phyloP scores from a whole-genome alignment of 2,797 vertebrate genomes.

The Xerus rutilus region DNA sequence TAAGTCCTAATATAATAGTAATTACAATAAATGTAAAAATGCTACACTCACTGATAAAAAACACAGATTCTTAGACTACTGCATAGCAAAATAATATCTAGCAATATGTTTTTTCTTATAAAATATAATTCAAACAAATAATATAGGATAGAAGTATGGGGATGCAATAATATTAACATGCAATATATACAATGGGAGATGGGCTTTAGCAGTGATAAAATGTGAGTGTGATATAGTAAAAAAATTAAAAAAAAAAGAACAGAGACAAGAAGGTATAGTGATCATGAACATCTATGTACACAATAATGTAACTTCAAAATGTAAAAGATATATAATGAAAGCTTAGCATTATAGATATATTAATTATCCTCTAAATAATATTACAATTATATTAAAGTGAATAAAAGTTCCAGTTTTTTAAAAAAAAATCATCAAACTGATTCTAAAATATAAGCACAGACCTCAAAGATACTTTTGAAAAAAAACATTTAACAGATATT shows the following conservation, averaged over 20 bases:
- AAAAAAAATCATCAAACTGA: background rate
- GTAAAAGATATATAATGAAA: background rate
- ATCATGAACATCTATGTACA: background rate
- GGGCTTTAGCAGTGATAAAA: background rate
- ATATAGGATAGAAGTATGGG: background rate
- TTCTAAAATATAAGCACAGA: background rate
- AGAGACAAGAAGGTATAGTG: background rate
- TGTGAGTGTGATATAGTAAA: background rate
- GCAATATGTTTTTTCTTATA: background rate
- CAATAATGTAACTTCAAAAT: background rate
- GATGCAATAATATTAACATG: background rate
- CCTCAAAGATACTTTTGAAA: background rate
- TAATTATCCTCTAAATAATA: background rate
- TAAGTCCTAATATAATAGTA: background rate
- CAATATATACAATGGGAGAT: background rate
- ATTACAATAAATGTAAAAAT: background rate
- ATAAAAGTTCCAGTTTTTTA: background rate
- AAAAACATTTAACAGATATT: background rate
- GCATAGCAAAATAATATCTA: background rate
- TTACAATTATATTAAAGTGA: background rate
- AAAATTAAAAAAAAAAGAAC: background rate
- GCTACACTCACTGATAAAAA: background rate
- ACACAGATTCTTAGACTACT: background rate
- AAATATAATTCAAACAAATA: constrained; percentile 44
- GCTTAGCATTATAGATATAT: background rate